Evolutionary conservation across 2,888 invertebrate species (phyloP), one percentile per base, ranked within the genome.

Genomic region (Venusia cambrica): DNA sequence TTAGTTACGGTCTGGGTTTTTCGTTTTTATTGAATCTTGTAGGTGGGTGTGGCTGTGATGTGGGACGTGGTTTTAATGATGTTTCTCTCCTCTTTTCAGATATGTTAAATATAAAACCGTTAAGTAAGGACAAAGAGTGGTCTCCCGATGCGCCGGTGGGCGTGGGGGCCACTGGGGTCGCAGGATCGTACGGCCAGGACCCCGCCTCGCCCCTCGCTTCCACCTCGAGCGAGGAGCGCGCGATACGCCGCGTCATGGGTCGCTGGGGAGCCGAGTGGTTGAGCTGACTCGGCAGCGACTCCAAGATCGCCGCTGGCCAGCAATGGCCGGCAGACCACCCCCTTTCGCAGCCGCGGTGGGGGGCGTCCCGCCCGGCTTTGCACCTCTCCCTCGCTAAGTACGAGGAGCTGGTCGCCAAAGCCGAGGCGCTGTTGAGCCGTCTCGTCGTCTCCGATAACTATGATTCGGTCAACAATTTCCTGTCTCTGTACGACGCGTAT

Each of bases 261-360:
- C 93, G 95, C 72, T 96, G 95, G 95, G 96, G 95, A 77, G 92
- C 93, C 89, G 96, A 96, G 89, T 97, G 97, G 97, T 96, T 97
- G 90, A 96, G 96, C 96, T 97, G 97, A 97, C 96, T 97, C 96
- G 94, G 92, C 91, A 68, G 73, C 43, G 73, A 61, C 14, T 29
- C 62, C 48, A 62, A 62, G 49, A 51, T 67, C 35, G 45, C 68
- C 45, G 71, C 68, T 64, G 72, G 62, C 47, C 48, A 22, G 6
- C 66, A 60, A 36, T 87, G 87, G 87, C 85, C 88, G 73, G 76
- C 74, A 51, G 73, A 73, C 54, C 79, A 78, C 79, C 85, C 80
- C 76, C 79, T 85, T 21, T 81, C 80, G 60, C 76, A 77, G 1
- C 87, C 85, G 55, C 66, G 77, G 62, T 84, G 83, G 83, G 84